Evolutionary conservation across 92 coral and sea anemone genomes (phyloP).

Genomic region (Palythoa heliodiscus): DNA sequence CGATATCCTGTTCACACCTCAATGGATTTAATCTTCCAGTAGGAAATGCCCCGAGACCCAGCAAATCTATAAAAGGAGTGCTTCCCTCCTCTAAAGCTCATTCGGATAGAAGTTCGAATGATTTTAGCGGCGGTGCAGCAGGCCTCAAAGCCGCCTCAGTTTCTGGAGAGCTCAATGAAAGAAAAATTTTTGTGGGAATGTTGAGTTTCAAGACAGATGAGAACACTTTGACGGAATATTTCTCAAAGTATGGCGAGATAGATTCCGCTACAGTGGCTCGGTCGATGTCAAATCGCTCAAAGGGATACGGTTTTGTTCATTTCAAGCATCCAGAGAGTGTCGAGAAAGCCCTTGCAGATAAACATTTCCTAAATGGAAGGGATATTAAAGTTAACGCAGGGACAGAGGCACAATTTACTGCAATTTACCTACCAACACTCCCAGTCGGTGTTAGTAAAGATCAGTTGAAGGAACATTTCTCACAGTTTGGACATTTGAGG

Average conservation of each 20-base stretch:
- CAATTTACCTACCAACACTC: slow-evolving; percentile 54
- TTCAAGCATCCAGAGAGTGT: slow-evolving; percentile 52
- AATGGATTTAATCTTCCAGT: not conserved
- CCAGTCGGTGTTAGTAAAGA: slow-evolving; percentile 55
- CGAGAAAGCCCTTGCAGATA: slow-evolving; percentile 46
- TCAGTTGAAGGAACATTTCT: slow-evolving; percentile 48
- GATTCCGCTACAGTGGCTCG: slow-evolving; percentile 51
- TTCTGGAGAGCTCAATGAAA: slow-evolving; percentile 44
- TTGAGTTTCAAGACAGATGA: slow-evolving; percentile 58
- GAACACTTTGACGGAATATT: slow-evolving; percentile 49
- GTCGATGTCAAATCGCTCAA: slow-evolving; percentile 52
- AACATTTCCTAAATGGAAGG: slow-evolving; percentile 51
- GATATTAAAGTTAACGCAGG: slow-evolving; percentile 45
- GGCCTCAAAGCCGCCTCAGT: not conserved
- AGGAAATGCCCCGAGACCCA: not conserved
- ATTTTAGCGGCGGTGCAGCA: not conserved
- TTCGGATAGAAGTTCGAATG: not conserved
- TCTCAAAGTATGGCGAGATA: slow-evolving; percentile 63
- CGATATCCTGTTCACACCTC: not conserved
- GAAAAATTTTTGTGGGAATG: slow-evolving; percentile 63
- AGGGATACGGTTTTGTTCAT: slow-evolving; percentile 65
- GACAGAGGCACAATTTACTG: slow-evolving; percentile 44
- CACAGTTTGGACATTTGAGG: slow-evolving; percentile 56
- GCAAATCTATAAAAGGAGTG: not conserved
- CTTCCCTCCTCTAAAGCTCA: not conserved